These are phyloP conservation scores for Conomelus anceps DNA, from an alignment of 2,888 invertebrate genomes.

Conservation along the genomic window DNA sequence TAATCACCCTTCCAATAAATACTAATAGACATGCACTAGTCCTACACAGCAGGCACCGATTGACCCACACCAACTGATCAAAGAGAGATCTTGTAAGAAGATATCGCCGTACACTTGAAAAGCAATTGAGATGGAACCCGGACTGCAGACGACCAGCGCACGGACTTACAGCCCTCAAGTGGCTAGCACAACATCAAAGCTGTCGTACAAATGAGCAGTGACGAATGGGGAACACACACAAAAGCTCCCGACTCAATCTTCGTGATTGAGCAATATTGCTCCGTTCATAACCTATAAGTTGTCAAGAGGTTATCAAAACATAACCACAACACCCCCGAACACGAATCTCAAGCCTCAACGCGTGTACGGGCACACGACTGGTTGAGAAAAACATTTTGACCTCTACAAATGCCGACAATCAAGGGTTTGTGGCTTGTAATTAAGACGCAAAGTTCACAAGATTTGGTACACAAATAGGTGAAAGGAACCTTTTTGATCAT, in stretches of 20 bases:
- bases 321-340: neutral
- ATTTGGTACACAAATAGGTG: neutral
- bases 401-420: neutral
- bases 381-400: neutral
- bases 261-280: neutral
- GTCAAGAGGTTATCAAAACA: neutral
- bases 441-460: neutral
- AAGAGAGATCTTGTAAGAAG: neutral
- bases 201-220: neutral
- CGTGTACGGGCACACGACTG: neutral
- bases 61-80: neutral
- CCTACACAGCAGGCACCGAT: neutral
- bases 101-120: neutral
- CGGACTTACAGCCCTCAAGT: neutral
- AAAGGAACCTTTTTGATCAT: neutral
- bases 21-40: neutral
- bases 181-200: neutral
- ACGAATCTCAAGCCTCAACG: neutral
- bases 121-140: neutral
- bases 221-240: neutral
- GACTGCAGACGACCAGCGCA: neutral
- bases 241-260: neutral
- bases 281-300: neutral
- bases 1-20: too few relatives aligned
- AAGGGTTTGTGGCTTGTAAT: neutral